phyloP scores from a whole-genome alignment of 2,888 invertebrate genomes.

The Parasteatoda lunata region DNA sequence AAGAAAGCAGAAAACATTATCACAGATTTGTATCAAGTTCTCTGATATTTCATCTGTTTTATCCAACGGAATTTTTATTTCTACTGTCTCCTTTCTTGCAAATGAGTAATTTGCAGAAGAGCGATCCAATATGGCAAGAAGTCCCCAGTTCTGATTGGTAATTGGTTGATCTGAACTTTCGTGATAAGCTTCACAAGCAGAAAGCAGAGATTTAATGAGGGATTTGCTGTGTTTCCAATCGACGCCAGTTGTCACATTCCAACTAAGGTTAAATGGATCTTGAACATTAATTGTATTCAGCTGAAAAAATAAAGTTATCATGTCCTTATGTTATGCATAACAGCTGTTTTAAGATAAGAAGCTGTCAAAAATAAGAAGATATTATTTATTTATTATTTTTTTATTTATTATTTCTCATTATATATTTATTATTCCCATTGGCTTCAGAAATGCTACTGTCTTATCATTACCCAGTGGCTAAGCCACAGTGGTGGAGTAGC shows the following conservation, averaged over 20 bases:
- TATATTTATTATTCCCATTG: no score
- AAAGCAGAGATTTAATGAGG: constrained; percentile 18
- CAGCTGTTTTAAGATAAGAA: no score
- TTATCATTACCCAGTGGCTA: no score
- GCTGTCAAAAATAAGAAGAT: no score
- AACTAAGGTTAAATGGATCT: constrained; percentile 29
- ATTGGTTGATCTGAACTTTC: background rate
- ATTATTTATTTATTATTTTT: no score
- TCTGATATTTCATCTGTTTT: background rate
- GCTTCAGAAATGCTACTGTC: no score
- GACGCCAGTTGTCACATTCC: constrained; percentile 46
- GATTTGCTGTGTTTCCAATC: constrained; percentile 28
- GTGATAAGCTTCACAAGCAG: constrained; percentile 10
- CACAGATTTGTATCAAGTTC: background rate
- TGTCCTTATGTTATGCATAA: no score
- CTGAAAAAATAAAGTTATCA: constrained; percentile 12
- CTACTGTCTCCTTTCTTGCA: background rate
- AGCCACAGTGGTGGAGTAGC: no score
- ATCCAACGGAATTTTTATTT: background rate
- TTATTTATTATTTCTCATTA: no score
- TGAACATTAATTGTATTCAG: constrained; percentile 32
- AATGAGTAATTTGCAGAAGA: background rate
- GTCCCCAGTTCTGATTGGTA: background rate
- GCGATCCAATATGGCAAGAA: background rate
- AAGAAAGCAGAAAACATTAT: background rate